Conservation (phyloP, 2,797 vertebrate species). For the Anguilla megastoma region DNA sequence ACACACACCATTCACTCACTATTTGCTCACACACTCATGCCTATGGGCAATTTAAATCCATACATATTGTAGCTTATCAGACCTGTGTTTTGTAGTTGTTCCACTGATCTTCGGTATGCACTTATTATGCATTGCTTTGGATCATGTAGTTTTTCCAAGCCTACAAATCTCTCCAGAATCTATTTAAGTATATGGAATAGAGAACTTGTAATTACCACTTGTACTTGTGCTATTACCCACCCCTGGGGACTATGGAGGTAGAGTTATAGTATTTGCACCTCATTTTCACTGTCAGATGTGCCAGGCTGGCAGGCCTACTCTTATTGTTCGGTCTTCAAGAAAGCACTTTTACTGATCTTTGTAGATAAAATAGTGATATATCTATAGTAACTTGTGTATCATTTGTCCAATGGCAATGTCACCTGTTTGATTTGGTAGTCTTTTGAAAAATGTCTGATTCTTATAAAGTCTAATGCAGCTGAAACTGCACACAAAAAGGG, state of each 20-base stretch:
- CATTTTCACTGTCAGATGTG: not conserved
- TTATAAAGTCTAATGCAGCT: not conserved
- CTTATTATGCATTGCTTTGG: not conserved
- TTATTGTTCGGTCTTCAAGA: not conserved
- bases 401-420: not conserved
- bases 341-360: not conserved
- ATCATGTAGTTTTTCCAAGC: not conserved
- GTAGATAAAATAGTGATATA: not conserved
- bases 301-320: not conserved
- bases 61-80: no score
- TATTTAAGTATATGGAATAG: not conserved
- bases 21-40: no score
- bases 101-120: no score
- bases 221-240: not conserved
- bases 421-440: not conserved
- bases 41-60: no score
- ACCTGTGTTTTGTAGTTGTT: no score
- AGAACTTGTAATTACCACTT: not conserved
- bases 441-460: constrained; percentile 1
- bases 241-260: not conserved
- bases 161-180: not conserved
- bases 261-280: not conserved
- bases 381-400: not conserved
- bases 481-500: not conserved
- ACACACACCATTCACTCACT: no score